Conservation (phyloP, 2,888 invertebrate genomes). For the Dusona sp. region DNA sequence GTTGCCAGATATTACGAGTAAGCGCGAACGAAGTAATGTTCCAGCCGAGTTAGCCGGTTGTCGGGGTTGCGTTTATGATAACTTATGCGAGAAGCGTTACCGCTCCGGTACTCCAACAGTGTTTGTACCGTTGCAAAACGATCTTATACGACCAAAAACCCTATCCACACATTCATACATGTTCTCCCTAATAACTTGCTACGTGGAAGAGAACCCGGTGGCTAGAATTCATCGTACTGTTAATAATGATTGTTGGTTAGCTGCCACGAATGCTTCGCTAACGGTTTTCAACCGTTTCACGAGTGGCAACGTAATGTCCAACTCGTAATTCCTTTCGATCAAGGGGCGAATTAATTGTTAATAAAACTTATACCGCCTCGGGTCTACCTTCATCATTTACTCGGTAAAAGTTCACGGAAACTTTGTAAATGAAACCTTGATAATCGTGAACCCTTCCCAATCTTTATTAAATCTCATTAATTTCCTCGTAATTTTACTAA, state of each 20-base stretch:
- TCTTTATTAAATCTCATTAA: neutral
- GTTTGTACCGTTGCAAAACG: conserved; percentile 27
- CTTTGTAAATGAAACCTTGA: neutral
- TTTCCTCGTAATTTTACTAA: neutral
- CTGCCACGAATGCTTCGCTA: neutral
- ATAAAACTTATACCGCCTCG: conserved; percentile 1
- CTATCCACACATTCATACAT: neutral
- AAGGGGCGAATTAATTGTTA: conserved; percentile 11
- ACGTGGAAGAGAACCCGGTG: conserved; percentile 9
- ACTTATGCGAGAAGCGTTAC: conserved; percentile 60
- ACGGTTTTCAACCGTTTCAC: neutral
- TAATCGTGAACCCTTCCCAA: neutral
- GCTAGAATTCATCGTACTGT: conserved; percentile 33
- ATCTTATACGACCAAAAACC: conserved; percentile 26
- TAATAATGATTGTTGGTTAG: conserved; percentile 42
- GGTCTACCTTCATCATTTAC: neutral
- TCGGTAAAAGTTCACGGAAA: neutral
- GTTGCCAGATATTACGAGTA: conserved; percentile 43
- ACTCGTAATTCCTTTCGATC: neutral
- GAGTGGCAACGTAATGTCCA: neutral
- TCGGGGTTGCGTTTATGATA: conserved; percentile 59
- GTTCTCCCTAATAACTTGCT: conserved; percentile 34
- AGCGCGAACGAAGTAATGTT: conserved; percentile 48
- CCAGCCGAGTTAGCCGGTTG: conserved; percentile 56
- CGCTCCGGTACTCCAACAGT: conserved; percentile 16